Evolutionary conservation across 2,113 vertebrate genomes (phyloP).

Genomic region (Urocolius indicus): DNA sequence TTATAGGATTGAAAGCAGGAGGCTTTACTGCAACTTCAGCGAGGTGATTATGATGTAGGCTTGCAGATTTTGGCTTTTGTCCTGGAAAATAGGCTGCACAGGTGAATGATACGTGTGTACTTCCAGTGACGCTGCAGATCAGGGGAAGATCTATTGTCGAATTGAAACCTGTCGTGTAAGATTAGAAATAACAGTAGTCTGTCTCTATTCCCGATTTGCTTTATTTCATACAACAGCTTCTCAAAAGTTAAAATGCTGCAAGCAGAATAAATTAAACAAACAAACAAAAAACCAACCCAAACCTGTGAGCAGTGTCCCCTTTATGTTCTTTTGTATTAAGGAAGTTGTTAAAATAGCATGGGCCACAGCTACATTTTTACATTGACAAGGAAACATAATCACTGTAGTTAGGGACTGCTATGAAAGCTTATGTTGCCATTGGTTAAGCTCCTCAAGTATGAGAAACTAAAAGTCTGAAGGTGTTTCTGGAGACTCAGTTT

Average conservation of each 20-base stretch:
- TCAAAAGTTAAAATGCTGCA: not conserved
- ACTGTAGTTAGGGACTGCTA: not conserved
- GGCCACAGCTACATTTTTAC: not conserved
- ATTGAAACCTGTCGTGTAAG: not conserved
- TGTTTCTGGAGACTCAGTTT: not conserved
- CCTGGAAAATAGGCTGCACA: not conserved
- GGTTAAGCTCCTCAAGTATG: not conserved
- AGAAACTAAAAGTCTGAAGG: not conserved
- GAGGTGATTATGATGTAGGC: not conserved
- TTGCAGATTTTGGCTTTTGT: not conserved
- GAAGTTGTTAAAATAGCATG: not conserved
- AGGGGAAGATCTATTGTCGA: not conserved
- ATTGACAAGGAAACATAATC: not conserved
- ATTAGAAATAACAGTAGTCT: not conserved
- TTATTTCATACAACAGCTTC: not conserved
- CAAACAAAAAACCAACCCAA: no score
- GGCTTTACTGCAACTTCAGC: not conserved
- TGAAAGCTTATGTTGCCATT: not conserved
- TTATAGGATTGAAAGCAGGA: not conserved
- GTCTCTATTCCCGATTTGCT: not conserved
- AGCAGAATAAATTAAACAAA: not conserved
- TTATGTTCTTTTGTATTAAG: not conserved
- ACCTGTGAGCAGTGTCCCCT: fast-evolving
- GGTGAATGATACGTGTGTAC: not conserved
- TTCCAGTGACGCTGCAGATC: not conserved